Conservation (phyloP, 2,113 vertebrate species). For the Bettongia penicillata region DNA sequence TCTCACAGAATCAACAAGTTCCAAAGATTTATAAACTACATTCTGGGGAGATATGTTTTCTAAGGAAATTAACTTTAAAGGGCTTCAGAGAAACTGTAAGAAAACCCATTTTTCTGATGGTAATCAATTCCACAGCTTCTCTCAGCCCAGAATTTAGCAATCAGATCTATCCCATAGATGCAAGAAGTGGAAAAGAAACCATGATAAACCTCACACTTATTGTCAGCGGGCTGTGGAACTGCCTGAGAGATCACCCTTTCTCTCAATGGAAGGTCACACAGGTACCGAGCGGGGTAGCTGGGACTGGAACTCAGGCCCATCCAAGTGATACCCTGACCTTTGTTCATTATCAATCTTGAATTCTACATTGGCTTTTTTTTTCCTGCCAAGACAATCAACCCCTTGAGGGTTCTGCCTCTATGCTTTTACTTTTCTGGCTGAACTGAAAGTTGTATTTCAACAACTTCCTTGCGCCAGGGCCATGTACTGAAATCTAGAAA, state of each 20-base stretch:
- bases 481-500: background rate
- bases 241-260: background rate
- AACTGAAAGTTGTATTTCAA: background rate
- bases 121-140: fast-evolving
- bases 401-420: background rate
- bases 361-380: too few species aligned
- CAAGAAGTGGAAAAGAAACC: background rate
- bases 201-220: background rate
- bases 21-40: background rate
- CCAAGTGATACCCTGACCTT: background rate
- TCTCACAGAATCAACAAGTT: background rate
- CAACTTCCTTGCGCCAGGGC: background rate
- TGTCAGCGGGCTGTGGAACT: background rate
- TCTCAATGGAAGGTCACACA: background rate
- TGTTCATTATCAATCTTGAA: background rate
- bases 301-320: background rate
- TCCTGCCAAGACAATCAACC: too few species aligned
- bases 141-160: fast-evolving
- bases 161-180: fast-evolving
- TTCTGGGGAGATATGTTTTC: conserved; percentile 11
- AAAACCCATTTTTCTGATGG: fast-evolving
- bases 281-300: too few species aligned
- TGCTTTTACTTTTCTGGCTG: background rate
- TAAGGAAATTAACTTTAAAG: background rate
- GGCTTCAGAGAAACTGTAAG: background rate